Evolutionary conservation across 2,888 invertebrate genomes (phyloP).

Genomic region (Melinaea marsaeus): DNA sequence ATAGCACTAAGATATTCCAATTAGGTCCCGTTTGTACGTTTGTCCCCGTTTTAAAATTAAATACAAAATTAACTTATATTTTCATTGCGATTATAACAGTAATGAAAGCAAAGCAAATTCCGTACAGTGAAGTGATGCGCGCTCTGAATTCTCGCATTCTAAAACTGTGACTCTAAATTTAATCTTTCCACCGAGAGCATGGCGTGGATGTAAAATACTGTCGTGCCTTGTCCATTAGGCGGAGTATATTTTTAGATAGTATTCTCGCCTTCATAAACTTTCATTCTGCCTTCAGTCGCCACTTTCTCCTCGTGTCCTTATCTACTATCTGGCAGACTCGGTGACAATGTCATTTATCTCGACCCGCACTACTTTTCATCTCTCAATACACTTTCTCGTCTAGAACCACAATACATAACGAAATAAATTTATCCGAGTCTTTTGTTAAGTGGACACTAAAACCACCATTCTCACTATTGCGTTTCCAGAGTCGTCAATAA

Average conservation of each 20-base stretch:
- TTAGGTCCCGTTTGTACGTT: too few species aligned
- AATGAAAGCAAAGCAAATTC: slow-evolving; percentile 25
- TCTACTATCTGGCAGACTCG: slow-evolving; percentile 30
- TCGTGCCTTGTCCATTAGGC: slow-evolving; percentile 66
- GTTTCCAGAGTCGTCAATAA: slow-evolving; percentile 75
- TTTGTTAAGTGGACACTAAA: slow-evolving; percentile 40
- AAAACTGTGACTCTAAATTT: slow-evolving; percentile 66
- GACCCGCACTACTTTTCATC: slow-evolving; percentile 22
- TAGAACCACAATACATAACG: slow-evolving; percentile 9
- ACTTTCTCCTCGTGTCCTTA: slow-evolving; percentile 34
- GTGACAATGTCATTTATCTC: slow-evolving; percentile 33
- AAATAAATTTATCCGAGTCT: slow-evolving; percentile 23
- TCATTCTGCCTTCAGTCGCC: slow-evolving; percentile 43
- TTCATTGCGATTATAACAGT: slow-evolving; percentile 1
- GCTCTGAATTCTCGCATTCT: slow-evolving; percentile 52
- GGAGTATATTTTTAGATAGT: slow-evolving; percentile 63
- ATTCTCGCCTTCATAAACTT: slow-evolving; percentile 49
- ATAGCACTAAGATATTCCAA: too few species aligned
- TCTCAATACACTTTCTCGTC: slow-evolving; percentile 11
- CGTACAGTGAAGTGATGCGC: slow-evolving; percentile 25
- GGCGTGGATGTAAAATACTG: slow-evolving; percentile 60
- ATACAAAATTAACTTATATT: neutral
- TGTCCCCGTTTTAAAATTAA: neutral
- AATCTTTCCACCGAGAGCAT: slow-evolving; percentile 57
- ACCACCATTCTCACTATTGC: slow-evolving; percentile 57